Evolutionary conservation across 2,888 invertebrate species (phyloP).

Genomic region (Asteroscopus sphinx): DNA sequence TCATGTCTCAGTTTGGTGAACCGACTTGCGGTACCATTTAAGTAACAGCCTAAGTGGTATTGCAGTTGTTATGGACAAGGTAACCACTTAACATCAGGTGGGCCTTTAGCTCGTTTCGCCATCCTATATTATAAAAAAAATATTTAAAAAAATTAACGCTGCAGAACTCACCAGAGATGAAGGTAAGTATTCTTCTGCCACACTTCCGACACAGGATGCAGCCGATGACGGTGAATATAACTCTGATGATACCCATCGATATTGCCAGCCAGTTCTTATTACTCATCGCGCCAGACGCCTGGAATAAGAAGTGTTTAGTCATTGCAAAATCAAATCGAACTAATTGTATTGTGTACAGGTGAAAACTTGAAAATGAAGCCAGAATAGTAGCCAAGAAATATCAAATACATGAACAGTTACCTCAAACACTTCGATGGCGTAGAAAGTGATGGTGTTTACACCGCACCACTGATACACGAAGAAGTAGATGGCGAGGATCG

Average conservation of each 20-base stretch:
- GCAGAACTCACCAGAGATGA: conserved; percentile 88
- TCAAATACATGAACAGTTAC: too few species aligned
- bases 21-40: too few species aligned
- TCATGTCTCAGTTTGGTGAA: too few species aligned
- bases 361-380: not conserved
- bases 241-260: conserved; percentile 89
- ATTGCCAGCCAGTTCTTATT: conserved; percentile 91
- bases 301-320: conserved; percentile 45
- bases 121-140: too few species aligned
- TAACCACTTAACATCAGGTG: too few species aligned
- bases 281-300: conserved; percentile 89
- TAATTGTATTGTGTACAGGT: too few species aligned
- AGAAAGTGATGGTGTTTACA: conserved; percentile 92
- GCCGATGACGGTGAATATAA: conserved; percentile 91
- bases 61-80: too few species aligned
- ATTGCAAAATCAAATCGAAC: too few species aligned
- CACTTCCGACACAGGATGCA: conserved; percentile 90
- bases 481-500: conserved; percentile 91
- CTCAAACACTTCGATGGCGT: conserved; percentile 92
- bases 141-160: not conserved
- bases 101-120: too few species aligned
- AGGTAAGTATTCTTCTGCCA: conserved; percentile 91
- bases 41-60: too few species aligned
- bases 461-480: conserved; percentile 93
- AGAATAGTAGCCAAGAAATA: too few species aligned